Base-by-base conservation (phyloP, 2,113 vertebrate genomes). In the Hippocampus guttulatus region DNA sequence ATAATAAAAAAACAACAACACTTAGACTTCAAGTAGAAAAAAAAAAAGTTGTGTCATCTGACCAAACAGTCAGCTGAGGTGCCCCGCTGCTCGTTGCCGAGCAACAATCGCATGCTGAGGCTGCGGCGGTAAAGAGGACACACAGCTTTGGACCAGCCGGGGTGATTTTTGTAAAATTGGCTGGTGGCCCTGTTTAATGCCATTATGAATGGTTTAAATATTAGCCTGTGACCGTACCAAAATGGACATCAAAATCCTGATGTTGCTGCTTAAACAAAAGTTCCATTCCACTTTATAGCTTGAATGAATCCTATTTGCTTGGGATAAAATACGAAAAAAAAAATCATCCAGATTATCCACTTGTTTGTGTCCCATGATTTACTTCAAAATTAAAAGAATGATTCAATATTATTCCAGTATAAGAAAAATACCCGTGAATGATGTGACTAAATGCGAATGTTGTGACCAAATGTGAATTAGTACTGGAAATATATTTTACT, bases 81-180 rank as follows among this genome's bases (percentile, higher is more conserved):
- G n/a, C 7, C 41, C 41, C 8, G 64, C 64, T 47, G 64, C 43
- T 10, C n/a, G 64, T 65, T 65, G 64, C 41, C 23, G 16, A 15
- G 64, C 23, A 65, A 27, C 64, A 43, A 25, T 47, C 23, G 16
- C 64, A 49, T 65, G 64, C 64, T 49, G 64, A 65, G 64, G 43
- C 64, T 65, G 14, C 23, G 25, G n/a, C 16, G 43, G 15, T 15
- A 18, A 45, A 47, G 64, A 45, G 64, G n/a, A 5, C 21, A 25
- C n/a, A 8, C 63, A 47, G 63, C 20, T 64, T n/a, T 30, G 38
- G 33, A 64, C 61, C 38, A 23, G 38, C 38, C 41, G 20, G 41
- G 30, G 1, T 12, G 38, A 65, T 25, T 14, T 65, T 65, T 65
- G 41, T 18, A 10, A 65, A 65, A 65, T 20, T 45, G 43, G 63